Evolutionary conservation across 2,888 invertebrate species (phyloP), one percentile per base, ranked within the genome.

Genomic region (Polyploca ridens): DNA sequence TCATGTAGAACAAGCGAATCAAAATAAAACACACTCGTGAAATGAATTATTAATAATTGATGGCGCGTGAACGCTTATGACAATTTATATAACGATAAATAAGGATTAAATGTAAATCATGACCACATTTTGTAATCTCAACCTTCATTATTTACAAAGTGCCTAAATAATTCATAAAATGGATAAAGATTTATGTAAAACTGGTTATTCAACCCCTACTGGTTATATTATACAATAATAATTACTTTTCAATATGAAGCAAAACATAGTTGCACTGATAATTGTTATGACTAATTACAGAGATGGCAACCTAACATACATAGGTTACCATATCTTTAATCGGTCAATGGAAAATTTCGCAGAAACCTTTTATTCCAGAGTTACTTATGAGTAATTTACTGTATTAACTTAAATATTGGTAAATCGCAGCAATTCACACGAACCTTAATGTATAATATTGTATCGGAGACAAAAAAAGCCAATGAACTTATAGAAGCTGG

Each of bases 361-460:
- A 27, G 27, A 2, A 27, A 27, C 27, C 27, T 27, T 27, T n/a
- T n/a, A n/a, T n/a, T n/a, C n/a, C 27, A 27, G 27, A 27, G 27
- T 27, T 27, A 27, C 27, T 27, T 10, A 38, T 38, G 10, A 38
- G 10, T 38, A 38, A 38, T 10, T 7, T 10, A 10, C 38, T 10
- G 38, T 38, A 10, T 54, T 19, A 19, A 54, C 54, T 19, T 46
- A n/a, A 46, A n/a, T 44, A 19, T 54, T 7, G 54, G 5, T 14
- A 44, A 44, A 44, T 49, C 49, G 16, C 16, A 49, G 14, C 49
- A 16, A 49, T 19, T 54, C 3, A 54, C 54, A 19, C 19, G 54
- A 19, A 54, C 54, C 54, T 54, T 54, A 19, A 16, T 5, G 54
- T 63, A 72, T 72, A 70, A 69, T 72, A 41, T 70, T 67, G 59